Percentiles rank a stretch among this genome's conserved stretches.
Conservation (phyloP, 2,797 vertebrate species). For the Agapornis canus region DNA sequence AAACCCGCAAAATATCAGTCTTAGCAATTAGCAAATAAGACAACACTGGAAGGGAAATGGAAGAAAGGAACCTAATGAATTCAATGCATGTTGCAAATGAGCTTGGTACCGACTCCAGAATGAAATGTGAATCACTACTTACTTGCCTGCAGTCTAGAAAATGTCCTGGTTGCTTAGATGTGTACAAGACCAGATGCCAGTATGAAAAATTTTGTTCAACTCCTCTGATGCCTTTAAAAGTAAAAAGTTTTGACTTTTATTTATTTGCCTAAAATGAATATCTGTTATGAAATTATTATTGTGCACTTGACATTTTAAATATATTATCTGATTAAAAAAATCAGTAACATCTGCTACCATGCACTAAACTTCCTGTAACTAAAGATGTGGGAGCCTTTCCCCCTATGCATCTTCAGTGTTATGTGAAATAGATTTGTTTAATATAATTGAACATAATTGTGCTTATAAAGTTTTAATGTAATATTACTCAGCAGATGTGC, state of each 20-base stretch:
- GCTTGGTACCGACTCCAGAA: not conserved
- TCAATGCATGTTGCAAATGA: not conserved
- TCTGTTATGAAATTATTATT: slow-evolving; percentile 41
- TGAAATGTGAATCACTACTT: not conserved
- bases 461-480: slow-evolving; percentile 77
- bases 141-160: not conserved
- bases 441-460: slow-evolving; percentile 82
- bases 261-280: slow-evolving; percentile 39
- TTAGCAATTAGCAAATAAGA: not conserved
- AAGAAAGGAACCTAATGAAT: not conserved
- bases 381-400: slow-evolving; percentile 68
- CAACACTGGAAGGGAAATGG: not conserved
- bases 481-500: slow-evolving; percentile 80
- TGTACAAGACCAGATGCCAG: not conserved
- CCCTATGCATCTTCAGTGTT: slow-evolving; percentile 70
- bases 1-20: not conserved
- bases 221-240: not conserved
- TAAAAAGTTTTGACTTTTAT: not conserved
- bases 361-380: slow-evolving; percentile 77
- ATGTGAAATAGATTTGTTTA: slow-evolving; percentile 78
- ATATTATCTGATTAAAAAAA: slow-evolving; percentile 72
- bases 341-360: slow-evolving; percentile 74
- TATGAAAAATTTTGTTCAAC: not conserved
- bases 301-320: slow-evolving; percentile 68
- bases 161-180: not conserved